These are phyloP conservation scores for Sebastolobus alascanus DNA, from an alignment of 2,797 vertebrate genomes.

Conservation along the genomic window DNA sequence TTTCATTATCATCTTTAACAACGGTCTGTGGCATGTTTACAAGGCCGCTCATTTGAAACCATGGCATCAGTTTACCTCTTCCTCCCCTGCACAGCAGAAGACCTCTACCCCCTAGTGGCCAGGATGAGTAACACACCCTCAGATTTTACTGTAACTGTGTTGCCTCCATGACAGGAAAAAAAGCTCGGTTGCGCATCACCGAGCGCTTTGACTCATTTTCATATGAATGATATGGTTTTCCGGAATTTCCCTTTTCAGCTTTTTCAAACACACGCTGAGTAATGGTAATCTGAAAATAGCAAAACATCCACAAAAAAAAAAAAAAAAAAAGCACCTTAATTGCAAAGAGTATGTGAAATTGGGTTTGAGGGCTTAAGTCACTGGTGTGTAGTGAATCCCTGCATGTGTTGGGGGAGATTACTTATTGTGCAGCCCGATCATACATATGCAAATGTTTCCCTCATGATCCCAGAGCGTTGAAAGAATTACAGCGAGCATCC, in stretches of 20 bases:
- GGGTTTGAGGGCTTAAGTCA: conserved; percentile 76
- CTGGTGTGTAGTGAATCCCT: conserved; percentile 75
- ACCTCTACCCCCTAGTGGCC: conserved; percentile 80
- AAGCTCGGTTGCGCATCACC: conserved; percentile 33
- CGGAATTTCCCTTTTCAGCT: conserved; percentile 40
- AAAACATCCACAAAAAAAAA: conserved; percentile 19
- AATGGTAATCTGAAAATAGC: conserved; percentile 62
- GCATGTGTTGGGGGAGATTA: conserved; percentile 77
- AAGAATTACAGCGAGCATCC: conserved; percentile 78
- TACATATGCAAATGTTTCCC: conserved; percentile 80
- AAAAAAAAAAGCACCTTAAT: conserved; percentile 69
- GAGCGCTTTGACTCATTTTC: conserved; percentile 53
- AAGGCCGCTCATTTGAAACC: conserved; percentile 71
- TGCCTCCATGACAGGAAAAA: conserved; percentile 24
- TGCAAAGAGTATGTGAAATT: conserved; percentile 66
- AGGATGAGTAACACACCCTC: conserved; percentile 23
- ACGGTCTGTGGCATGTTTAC: conserved; percentile 76
- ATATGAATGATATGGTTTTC: conserved; percentile 47
- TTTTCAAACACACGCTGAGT: conserved; percentile 61
- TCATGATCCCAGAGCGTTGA: conserved; percentile 72
- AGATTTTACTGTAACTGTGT: conserved; percentile 12
- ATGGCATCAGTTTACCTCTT: conserved; percentile 51
- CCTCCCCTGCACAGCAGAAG: conserved; percentile 58
- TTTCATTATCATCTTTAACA: conserved; percentile 75
- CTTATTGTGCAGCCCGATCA: conserved; percentile 75